phyloP scores from a whole-genome alignment of 2,113 vertebrate species.

The Astatoreochromis straeleni region DNA sequence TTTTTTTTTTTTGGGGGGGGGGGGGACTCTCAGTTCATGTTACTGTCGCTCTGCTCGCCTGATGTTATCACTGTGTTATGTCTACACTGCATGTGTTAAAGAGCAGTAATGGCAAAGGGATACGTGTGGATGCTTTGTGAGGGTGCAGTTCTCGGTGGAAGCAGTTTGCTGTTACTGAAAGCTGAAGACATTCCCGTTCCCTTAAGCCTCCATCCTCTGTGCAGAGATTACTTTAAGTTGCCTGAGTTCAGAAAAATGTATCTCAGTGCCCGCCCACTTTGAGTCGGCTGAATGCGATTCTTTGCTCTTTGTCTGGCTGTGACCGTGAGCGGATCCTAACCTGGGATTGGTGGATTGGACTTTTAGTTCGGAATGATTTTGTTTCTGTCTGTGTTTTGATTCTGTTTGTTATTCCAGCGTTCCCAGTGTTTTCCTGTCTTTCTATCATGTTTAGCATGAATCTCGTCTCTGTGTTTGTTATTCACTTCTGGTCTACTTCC shows the following conservation, averaged over 20 bases:
- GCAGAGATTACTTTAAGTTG: neutral
- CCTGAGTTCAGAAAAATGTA: neutral
- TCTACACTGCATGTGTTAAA: neutral
- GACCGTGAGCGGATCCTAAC: neutral
- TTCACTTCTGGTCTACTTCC: neutral
- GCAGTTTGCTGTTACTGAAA: neutral
- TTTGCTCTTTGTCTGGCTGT: neutral
- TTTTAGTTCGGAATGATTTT: neutral
- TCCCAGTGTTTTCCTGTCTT: neutral
- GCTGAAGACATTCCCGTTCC: neutral
- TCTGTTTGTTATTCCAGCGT: neutral
- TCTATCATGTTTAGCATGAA: neutral
- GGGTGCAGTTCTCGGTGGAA: neutral
- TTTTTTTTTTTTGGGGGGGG: too few relatives aligned
- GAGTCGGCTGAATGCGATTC: neutral
- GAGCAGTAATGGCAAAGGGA: neutral
- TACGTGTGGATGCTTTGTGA: neutral
- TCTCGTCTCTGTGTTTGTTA: neutral
- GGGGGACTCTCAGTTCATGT: conserved; percentile 7
- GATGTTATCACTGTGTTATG: neutral
- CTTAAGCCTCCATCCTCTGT: neutral
- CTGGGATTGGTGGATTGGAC: neutral
- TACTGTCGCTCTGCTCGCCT: neutral
- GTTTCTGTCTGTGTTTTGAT: neutral
- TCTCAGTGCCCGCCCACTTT: neutral